Evolutionary conservation across 2,113 vertebrate species (phyloP).

Genomic region (Scomber colias): DNA sequence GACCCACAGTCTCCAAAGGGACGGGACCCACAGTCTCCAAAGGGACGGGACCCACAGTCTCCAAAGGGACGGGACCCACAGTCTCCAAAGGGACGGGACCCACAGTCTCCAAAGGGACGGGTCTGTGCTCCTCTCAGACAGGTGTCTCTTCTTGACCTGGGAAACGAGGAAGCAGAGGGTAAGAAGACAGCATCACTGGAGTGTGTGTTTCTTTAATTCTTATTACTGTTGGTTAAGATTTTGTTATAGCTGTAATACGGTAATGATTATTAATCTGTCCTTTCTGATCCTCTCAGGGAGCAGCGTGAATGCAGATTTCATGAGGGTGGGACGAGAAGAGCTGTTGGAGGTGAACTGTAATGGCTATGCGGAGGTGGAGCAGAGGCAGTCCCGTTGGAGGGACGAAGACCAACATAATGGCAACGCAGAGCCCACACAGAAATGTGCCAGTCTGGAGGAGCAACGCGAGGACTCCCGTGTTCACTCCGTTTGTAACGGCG

Average conservation of each 20-base stretch:
- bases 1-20: conserved; percentile 66
- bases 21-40: conserved; percentile 85
- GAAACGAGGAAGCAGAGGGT: conserved; percentile 69
- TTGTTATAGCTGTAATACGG: neutral
- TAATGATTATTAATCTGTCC: neutral
- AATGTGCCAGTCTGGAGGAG: conserved; percentile 48
- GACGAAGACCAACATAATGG: conserved; percentile 91
- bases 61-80: no score
- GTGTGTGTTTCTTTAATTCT: neutral
- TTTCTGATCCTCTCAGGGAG: conserved; percentile 51
- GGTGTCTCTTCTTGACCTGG: conserved; percentile 73
- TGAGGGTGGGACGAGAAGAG: conserved; percentile 58
- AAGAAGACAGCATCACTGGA: conserved; percentile 15
- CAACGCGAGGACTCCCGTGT: conserved; percentile 44
- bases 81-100: no score
- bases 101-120: conserved; percentile 71
- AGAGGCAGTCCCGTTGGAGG: conserved; percentile 77
- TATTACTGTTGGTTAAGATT: neutral
- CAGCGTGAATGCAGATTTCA: conserved; percentile 40
- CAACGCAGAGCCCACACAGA: conserved; percentile 79
- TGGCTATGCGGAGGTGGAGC: conserved; percentile 83
- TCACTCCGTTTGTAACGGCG: conserved; percentile 77
- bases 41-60: conserved; percentile 64
- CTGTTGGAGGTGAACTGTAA: conserved; percentile 90
- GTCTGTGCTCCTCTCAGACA: conserved; percentile 80